Base-by-base conservation (phyloP, 2,113 vertebrate species). In the Crotalus tigris region DNA sequence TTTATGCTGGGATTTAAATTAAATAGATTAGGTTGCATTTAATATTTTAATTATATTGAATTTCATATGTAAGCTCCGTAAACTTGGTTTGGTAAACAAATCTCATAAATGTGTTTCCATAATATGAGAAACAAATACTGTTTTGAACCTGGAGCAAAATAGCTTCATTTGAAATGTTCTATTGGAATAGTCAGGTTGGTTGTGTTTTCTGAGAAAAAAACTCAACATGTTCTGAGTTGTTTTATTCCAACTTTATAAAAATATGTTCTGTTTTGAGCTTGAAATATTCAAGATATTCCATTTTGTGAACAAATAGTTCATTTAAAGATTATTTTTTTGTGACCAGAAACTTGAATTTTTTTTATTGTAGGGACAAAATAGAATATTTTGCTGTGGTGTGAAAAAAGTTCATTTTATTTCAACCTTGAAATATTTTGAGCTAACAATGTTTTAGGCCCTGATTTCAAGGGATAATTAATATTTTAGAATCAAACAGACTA, bases 401-500 rank as follows among this genome's bases (percentile, higher is more conserved):
- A 39, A 39, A 19, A 33, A 81, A 51, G 5, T 81, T 39, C 2
- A 9, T 44, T 81, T 81, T 81, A 81, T 81, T 81, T 75, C 15
- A 75, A 8, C n/a, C n/a, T 39, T 75, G 69, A 75, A 75, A 75
- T 75, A 33, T 39, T 75, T 75, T 75, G n/a, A 33, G 13, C n/a
- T 75, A 75, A 33, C 33, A 33, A 75, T 17, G 64, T 75, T 39
- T 75, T 75, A 39, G 15, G 39, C 5, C 69, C 69, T 39, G n/a
- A 33, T 91, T 61, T 87, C 69, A 88, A 61, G 85, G 89, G 61
- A 51, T 39, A 92, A 51, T 93, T 92, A 53, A 0, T 91, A 92
- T 61, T 93, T 87, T 93, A 6, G 88, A 55, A 87, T 93, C 29
- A 90, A 94, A 75, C 21, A 59, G 39, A 94, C 93, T n/a, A 93